Evolutionary conservation across 1,140 invertebrate genomes (phyloP).

Genomic region (Drosophila prosaltans): DNA sequence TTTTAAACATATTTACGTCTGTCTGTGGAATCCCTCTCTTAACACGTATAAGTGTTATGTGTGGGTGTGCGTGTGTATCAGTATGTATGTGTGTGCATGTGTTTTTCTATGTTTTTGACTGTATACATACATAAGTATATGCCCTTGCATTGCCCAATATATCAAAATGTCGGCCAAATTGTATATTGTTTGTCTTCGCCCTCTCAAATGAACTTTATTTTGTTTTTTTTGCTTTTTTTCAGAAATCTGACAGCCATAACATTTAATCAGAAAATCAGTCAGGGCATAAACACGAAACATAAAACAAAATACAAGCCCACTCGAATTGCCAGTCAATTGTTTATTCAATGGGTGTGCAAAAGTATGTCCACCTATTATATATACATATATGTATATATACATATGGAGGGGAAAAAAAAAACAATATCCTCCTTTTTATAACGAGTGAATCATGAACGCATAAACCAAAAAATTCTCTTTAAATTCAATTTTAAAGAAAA

Average conservation of each 20-base stretch:
- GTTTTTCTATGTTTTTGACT: too few species aligned
- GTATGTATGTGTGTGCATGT: slow-evolving; percentile 16
- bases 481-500: neutral
- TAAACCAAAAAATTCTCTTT: neutral
- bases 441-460: neutral
- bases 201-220: slow-evolving; percentile 34
- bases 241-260: slow-evolving; percentile 40
- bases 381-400: neutral
- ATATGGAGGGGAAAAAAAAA: neutral
- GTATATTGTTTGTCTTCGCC: slow-evolving; percentile 31
- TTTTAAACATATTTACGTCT: slow-evolving; percentile 50
- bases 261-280: slow-evolving; percentile 33
- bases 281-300: slow-evolving; percentile 8
- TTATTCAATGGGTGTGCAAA: slow-evolving; percentile 24
- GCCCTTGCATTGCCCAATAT: slow-evolving; percentile 11
- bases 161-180: slow-evolving; percentile 2
- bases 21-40: slow-evolving; percentile 62
- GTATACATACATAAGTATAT: neutral
- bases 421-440: neutral
- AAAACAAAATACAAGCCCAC: slow-evolving; percentile 6
- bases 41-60: slow-evolving; percentile 24
- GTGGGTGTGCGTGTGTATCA: slow-evolving; percentile 7
- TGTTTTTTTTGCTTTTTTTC: neutral
- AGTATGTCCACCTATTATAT: slow-evolving; percentile 1
- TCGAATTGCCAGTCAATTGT: slow-evolving; percentile 38